Evolutionary conservation across 2,888 invertebrate genomes (phyloP).

Genomic region (Eupeodes luniger): DNA sequence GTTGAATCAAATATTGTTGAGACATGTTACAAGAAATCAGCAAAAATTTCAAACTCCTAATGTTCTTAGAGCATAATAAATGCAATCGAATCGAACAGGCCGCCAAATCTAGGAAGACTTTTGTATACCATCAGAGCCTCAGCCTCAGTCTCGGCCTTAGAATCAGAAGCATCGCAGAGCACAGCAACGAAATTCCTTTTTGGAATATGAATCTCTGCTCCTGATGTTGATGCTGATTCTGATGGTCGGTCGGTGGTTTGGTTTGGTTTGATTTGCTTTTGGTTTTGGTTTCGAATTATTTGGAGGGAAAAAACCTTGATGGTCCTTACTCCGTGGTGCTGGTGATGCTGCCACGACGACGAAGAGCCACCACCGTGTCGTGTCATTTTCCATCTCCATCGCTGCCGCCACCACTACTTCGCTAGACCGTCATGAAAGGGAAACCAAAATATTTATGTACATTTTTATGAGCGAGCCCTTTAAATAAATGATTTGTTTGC

Average conservation of each 20-base stretch:
- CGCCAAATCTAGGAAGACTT: slow-evolving; percentile 63
- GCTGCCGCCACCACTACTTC: slow-evolving; percentile 1
- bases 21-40: slow-evolving; percentile 75
- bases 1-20: slow-evolving; percentile 68
- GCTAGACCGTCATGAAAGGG: slow-evolving; percentile 65
- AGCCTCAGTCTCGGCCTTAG: too few relatives aligned
- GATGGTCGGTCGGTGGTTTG: neutral
- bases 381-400: slow-evolving; percentile 44
- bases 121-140: neutral
- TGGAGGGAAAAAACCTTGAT: neutral
- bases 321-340: slow-evolving; percentile 34
- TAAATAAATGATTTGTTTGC: slow-evolving; percentile 76
- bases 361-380: slow-evolving; percentile 34
- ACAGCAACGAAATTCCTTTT: slow-evolving; percentile 42
- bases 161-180: neutral
- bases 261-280: slow-evolving; percentile 1
- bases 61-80: slow-evolving; percentile 73
- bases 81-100: slow-evolving; percentile 73
- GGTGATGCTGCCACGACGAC: slow-evolving; percentile 41
- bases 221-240: slow-evolving; percentile 13
- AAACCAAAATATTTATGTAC: slow-evolving; percentile 76
- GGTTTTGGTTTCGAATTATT: neutral
- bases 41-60: slow-evolving; percentile 72
- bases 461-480: slow-evolving; percentile 76
- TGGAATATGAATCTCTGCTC: slow-evolving; percentile 70